A percentile compares a stretch with the other conserved stretches of the same genome.
These are phyloP conservation scores for Hystrix brachyura DNA, from an alignment of 2,113 vertebrate genomes.

Conservation along the genomic window DNA sequence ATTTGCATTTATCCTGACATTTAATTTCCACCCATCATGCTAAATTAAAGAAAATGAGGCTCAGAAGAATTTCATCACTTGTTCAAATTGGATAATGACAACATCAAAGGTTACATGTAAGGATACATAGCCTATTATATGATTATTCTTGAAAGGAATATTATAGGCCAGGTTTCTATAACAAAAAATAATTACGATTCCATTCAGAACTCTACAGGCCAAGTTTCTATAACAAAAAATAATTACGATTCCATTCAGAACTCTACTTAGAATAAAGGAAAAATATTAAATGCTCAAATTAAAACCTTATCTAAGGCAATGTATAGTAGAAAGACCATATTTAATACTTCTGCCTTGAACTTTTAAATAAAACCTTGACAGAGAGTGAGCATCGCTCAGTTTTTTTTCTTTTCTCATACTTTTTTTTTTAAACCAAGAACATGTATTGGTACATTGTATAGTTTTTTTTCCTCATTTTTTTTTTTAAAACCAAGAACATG, in stretches of 20 bases:
- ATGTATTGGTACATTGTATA: too few species aligned
- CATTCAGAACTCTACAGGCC: not conserved
- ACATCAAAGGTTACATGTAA: not conserved
- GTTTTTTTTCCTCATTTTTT: too few species aligned
- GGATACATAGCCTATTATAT: not conserved
- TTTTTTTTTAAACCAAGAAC: too few species aligned
- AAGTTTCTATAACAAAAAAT: constrained; percentile 38
- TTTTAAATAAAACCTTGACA: constrained; percentile 13
- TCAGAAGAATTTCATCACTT: not conserved
- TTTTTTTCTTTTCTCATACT: too few species aligned
- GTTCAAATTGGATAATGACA: not conserved
- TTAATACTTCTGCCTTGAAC: not conserved
- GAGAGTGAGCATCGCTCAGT: not conserved
- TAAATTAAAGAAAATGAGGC: constrained; percentile 11
- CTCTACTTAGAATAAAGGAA: constrained; percentile 40
- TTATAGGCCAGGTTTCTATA: not conserved
- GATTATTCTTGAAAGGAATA: not conserved
- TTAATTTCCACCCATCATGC: not conserved
- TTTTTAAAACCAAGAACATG: too few species aligned
- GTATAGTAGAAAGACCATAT: not conserved
- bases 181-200: constrained; percentile 54
- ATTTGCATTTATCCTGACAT: not conserved
- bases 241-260: not conserved
- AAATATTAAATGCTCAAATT: constrained; percentile 28
- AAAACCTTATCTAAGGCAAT: not conserved